Base-by-base conservation (phyloP, 2,797 vertebrate species). In the Rhinatrema bivittatum region DNA sequence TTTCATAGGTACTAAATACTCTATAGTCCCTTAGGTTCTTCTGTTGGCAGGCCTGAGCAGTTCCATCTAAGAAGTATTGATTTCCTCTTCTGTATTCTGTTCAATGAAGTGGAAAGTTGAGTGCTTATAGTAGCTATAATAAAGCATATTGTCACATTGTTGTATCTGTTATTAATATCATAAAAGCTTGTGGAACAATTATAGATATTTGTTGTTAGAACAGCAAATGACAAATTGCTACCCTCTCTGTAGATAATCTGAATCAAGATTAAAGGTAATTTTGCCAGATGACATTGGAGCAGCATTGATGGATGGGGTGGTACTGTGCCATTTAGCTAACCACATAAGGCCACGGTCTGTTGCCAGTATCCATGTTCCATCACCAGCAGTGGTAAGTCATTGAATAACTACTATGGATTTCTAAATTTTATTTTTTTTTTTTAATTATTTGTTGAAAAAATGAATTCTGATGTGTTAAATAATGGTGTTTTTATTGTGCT, bases 321-420 rank as follows among this genome's bases (percentile, higher is more conserved):
- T 98, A 40, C 89, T 99, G 50, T 97, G 94, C 67, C 96, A 99
- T 79, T 84, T 99, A 72, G 93, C 93, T 69, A 99, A 98, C 76
- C 95, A 99, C 58, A 97, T 99, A 61, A 87, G 91, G 57, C 96
- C 96, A 9, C 91, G 94, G 8, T 98, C 94, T 7, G 95, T 99
- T n/a, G 86, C 88, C 79, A 99, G 93, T 71, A 99, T 99, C 67
- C 96, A 99, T 1, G 92, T 98, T 11, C 96, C 96, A 16, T 99
- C 96, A 16, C 95, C 96, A 59, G 96, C 96, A 60, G 95, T 98
- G 87, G 96, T 98, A 74, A 88, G 81, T 29, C 30, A 9, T 7
- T 7, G 20, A 30, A 28, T 29, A 29, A 14, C 29, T 29, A n/a
- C 7, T 16, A 8, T 16, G 9, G 14, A 6, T 4, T 16, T 23